These are phyloP conservation scores for Bergia puertoricense DNA, from an alignment of 92 coral and sea anemone species.

Conservation along the genomic window DNA sequence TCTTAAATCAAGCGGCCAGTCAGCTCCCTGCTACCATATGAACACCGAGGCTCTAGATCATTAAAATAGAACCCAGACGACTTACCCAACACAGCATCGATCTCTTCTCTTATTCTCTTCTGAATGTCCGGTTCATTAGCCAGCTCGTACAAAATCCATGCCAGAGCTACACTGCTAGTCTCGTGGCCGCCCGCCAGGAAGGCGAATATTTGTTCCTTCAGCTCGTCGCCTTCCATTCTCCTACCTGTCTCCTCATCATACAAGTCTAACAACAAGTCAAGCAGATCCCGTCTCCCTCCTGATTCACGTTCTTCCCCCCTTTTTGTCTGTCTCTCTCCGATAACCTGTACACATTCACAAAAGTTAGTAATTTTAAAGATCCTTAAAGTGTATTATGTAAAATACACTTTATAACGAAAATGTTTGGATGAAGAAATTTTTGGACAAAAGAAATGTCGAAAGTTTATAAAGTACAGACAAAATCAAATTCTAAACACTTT, in stretches of 20 bases:
- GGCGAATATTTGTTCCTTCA: constrained; percentile 59
- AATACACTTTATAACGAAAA: too few relatives aligned
- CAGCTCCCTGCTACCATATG: too few relatives aligned
- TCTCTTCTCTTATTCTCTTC: constrained; percentile 44
- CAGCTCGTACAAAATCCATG: constrained; percentile 77
- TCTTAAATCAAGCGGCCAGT: neutral
- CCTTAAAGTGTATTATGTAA: too few relatives aligned
- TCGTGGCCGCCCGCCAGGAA: constrained; percentile 80
- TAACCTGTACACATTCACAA: neutral
- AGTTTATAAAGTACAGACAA: too few relatives aligned
- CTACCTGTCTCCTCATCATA: constrained; percentile 76
- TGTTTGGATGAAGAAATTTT: too few relatives aligned
- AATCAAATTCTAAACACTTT: too few relatives aligned
- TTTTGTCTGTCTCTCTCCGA: constrained; percentile 14
- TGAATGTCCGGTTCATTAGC: constrained; percentile 65
- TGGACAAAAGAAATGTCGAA: too few relatives aligned
- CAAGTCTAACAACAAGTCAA: constrained; percentile 66
- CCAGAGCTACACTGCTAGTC: constrained; percentile 70
- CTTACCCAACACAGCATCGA: constrained; percentile 43
- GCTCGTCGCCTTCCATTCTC: constrained; percentile 73
- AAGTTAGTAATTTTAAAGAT: neutral
- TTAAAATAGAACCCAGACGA: neutral
- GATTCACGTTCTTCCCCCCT: constrained; percentile 9
- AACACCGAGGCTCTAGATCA: neutral
- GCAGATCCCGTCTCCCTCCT: constrained; percentile 61